Evolutionary conservation across 2,113 vertebrate genomes (phyloP).

Genomic region (Stegastes partitus): DNA sequence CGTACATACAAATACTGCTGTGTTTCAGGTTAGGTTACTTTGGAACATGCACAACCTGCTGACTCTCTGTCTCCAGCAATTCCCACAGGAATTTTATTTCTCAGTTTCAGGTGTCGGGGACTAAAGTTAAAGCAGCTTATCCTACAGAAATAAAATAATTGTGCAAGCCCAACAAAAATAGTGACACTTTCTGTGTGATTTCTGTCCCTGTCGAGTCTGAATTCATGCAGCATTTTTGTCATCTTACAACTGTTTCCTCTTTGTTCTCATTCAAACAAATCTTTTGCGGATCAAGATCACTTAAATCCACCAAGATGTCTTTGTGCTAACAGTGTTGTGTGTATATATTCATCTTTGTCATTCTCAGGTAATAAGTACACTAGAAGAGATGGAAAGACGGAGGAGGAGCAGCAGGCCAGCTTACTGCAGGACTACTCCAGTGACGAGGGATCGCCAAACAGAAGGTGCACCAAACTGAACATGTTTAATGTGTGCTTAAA

Average conservation of each 20-base stretch:
- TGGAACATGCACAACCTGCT: not conserved
- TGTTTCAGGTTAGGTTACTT: not conserved
- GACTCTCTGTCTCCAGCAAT: not conserved
- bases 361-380: slow-evolving; percentile 82
- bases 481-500: not conserved
- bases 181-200: no score
- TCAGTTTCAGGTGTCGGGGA: not conserved
- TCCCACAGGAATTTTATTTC: not conserved
- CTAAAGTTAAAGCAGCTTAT: not conserved
- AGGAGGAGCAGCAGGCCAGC: slow-evolving; percentile 88
- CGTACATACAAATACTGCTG: not conserved
- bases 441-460: slow-evolving; percentile 85
- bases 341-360: slow-evolving; percentile 15
- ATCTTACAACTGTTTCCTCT: not conserved
- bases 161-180: no score
- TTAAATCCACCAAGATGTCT: not conserved
- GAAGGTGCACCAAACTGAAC: slow-evolving; percentile 79
- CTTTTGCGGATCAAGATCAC: not conserved
- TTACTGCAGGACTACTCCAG: slow-evolving; percentile 91
- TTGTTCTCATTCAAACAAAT: not conserved
- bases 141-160: no score
- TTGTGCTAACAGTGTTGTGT: slow-evolving; percentile 3
- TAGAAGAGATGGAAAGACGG: slow-evolving; percentile 82
- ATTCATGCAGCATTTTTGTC: no score
- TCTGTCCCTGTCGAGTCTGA: no score